Base-by-base conservation (phyloP, 2,797 vertebrate genomes). In the Spinus olivaceus region DNA sequence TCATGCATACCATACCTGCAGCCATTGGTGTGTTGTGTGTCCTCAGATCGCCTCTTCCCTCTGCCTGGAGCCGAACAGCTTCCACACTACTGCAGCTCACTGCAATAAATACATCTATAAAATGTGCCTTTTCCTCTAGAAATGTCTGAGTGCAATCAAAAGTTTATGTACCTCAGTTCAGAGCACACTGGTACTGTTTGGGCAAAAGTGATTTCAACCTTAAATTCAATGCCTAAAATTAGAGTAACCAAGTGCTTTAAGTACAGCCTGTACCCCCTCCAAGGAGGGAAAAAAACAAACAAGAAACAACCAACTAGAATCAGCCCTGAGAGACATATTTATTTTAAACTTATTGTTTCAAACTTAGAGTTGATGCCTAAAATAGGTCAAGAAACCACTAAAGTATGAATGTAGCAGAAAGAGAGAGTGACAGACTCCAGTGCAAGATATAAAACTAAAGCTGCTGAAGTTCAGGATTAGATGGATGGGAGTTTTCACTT, bases 41-140 rank as follows among this genome's bases (percentile, higher is more conserved):
- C 85, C 91, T 92, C 84, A 89, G 65, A 50, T 85, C 0, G 2
- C 85, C 69, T 90, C 65, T 84, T 95, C 66, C 42, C 83, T 23
- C 41, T 79, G 24, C 32, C 47, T 56, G 60, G n/a, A 56, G 44
- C 8, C 2, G 57, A 50, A 54, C 35, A 83, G n/a, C 27, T 81
- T 71, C 86, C 47, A 47, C 39, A 15, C 54, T n/a, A 2, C 14
- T 50, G 32, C 20, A 78, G 30, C n/a, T 89, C 60, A 39, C 7
- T 50, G 49, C 53, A 91, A 74, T 27, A 90, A 70, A 65, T n/a
- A 23, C 5, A 49, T n/a, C 71, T 83, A 39, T 28, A 61, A 85
- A 86, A 57, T 22, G 35, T 74, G 27, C 5, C 35, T 79, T 88
- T 83, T 69, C 30, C 32, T 61, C 13, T 37, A 63, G 47, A 47